Evolutionary conservation across 2,888 invertebrate genomes (phyloP).

Genomic region (Fissipunctia ypsillon): DNA sequence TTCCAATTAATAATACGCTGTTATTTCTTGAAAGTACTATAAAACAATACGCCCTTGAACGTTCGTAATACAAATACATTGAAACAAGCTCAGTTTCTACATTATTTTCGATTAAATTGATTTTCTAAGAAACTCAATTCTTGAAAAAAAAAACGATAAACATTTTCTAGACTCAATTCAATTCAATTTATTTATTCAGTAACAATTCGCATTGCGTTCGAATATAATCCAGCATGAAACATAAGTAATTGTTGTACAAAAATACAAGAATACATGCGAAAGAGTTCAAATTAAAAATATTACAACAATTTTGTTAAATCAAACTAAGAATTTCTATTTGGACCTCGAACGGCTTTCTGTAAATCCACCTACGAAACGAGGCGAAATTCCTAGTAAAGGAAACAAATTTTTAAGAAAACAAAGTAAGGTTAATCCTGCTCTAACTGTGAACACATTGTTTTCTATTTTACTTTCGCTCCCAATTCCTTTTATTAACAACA

Average conservation of each 20-base stretch:
- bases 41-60: constrained; percentile 10
- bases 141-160: not conserved
- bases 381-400: not conserved
- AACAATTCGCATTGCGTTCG: too few relatives aligned
- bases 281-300: too few relatives aligned
- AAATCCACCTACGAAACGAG: not conserved
- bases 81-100: constrained; percentile 6
- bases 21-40: constrained; percentile 8
- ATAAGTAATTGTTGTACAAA: too few relatives aligned
- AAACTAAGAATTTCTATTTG: not conserved
- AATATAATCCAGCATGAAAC: too few relatives aligned
- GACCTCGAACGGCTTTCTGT: not conserved
- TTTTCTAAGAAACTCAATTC: not conserved
- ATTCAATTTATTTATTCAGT: too few relatives aligned
- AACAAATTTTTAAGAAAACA: constrained; percentile 1
- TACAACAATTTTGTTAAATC: not conserved
- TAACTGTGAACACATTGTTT: constrained; percentile 10
- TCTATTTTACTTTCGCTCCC: constrained; percentile 10
- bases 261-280: too few relatives aligned
- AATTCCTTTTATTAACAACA: constrained; percentile 24
- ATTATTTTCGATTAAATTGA: constrained; percentile 6
- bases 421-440: constrained; percentile 3
- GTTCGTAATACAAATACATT: not conserved
- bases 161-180: not conserved
- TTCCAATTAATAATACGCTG: not conserved